Conservation (phyloP, 2,888 invertebrate genomes). For the Habrosyne pyritoides region DNA sequence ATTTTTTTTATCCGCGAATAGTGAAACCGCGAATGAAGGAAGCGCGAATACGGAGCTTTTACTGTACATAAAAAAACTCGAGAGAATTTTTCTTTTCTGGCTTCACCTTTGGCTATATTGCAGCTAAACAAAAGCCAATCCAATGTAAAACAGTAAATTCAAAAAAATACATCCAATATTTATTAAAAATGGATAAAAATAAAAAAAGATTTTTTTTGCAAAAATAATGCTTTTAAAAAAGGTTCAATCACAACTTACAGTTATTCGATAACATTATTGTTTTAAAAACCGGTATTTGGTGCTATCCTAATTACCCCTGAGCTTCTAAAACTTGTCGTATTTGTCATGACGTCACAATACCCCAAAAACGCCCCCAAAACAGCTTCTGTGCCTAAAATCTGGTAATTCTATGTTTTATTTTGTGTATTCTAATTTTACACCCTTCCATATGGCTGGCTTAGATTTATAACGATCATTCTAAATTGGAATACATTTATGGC, state of each 20-base stretch:
- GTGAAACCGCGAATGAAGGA: no score
- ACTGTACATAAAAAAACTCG: no score
- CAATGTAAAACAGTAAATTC: no score
- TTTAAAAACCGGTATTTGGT: not conserved
- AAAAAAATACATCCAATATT: no score
- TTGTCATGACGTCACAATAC: not conserved
- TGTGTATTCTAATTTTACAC: constrained; percentile 30
- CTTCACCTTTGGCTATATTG: no score
- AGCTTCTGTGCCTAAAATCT: constrained; percentile 34
- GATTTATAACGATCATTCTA: not conserved
- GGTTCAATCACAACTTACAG: not conserved
- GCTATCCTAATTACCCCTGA: not conserved
- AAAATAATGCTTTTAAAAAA: not conserved
- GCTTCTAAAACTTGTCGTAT: constrained; percentile 5
- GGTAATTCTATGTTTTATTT: constrained; percentile 19
- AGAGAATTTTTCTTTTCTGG: no score
- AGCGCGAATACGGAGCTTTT: no score
- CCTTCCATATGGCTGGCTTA: constrained; percentile 6
- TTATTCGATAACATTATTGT: not conserved
- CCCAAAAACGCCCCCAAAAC: constrained; percentile 15
- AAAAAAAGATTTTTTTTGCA: not conserved
- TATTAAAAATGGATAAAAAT: no score
- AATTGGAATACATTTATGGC: not conserved
- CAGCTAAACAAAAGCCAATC: no score
- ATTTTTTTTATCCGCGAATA: no score